Evolutionary conservation across 2,797 vertebrate species (phyloP).

Genomic region (Sciurus carolinensis): DNA sequence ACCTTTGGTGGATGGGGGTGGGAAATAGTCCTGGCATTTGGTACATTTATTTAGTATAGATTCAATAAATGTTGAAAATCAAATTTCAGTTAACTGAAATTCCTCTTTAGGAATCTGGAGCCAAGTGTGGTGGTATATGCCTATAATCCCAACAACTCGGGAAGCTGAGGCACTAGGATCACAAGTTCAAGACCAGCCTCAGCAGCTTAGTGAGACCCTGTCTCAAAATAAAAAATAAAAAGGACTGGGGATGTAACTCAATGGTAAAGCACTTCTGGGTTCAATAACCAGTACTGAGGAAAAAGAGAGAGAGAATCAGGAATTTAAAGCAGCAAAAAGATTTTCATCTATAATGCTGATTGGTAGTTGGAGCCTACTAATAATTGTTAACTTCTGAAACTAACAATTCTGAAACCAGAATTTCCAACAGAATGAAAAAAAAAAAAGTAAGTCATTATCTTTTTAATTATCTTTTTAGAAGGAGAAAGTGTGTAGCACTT

Average conservation of each 20-base stretch:
- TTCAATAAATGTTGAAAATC: neutral
- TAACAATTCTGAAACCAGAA: slow-evolving; percentile 32
- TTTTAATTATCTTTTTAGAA: slow-evolving; percentile 36
- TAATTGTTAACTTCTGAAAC: slow-evolving; percentile 50
- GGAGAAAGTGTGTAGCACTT: neutral
- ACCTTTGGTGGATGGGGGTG: neutral
- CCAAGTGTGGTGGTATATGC: too few species aligned
- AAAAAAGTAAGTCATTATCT: slow-evolving; percentile 23
- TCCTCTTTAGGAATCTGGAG: neutral
- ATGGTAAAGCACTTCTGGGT: too few species aligned
- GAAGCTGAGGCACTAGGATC: too few species aligned
- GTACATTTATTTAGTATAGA: neutral
- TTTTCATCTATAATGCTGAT: neutral
- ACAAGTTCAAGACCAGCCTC: too few species aligned
- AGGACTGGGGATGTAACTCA: too few species aligned
- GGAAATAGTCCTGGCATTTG: neutral
- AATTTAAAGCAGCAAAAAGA: slow-evolving; percentile 35
- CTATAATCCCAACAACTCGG: too few species aligned
- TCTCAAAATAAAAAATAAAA: too few species aligned
- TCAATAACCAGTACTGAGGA: too few species aligned
- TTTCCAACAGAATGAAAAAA: slow-evolving; percentile 38
- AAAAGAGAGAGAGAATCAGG: neutral
- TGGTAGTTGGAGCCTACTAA: slow-evolving; percentile 33
- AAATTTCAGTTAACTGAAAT: slow-evolving; percentile 35
- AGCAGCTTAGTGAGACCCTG: too few species aligned